A percentile compares a stretch with the other conserved stretches of the same genome.
These are phyloP conservation scores for Pangasius djambal DNA, from an alignment of 2,797 vertebrate genomes.

Conservation along the genomic window DNA sequence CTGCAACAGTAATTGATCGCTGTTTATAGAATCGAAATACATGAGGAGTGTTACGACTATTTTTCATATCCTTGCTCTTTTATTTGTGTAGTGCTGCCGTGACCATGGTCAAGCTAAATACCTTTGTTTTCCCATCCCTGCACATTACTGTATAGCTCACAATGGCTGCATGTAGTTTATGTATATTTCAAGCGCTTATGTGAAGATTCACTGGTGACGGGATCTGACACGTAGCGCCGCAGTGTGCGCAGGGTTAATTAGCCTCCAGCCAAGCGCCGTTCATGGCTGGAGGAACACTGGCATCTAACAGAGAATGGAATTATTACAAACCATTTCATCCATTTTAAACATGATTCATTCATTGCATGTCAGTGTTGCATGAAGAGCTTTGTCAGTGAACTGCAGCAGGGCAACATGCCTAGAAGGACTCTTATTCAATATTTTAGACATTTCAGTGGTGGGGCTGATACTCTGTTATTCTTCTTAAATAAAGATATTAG, in stretches of 20 bases:
- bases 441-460: not conserved
- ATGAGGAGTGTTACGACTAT: not conserved
- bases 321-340: conserved; percentile 17
- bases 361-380: not conserved
- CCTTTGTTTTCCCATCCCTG: too few species aligned
- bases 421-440: not conserved
- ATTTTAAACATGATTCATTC: conserved; percentile 1
- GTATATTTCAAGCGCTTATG: conserved; percentile 1
- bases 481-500: not conserved
- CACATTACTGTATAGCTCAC: not conserved
- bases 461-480: not conserved
- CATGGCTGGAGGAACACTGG: conserved; percentile 39
- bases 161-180: not conserved
- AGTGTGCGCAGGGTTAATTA: conserved; percentile 67
- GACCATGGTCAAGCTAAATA: not conserved
- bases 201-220: conserved; percentile 41
- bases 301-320: conserved; percentile 11
- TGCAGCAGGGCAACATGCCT: not conserved
- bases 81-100: not conserved
- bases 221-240: conserved; percentile 50
- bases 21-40: not conserved
- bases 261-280: conserved; percentile 60
- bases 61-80: not conserved
- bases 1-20: not conserved
- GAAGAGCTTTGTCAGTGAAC: not conserved